These are phyloP conservation scores for Tuta absoluta DNA, from an alignment of 2,888 invertebrate species.

Conservation along the genomic window DNA sequence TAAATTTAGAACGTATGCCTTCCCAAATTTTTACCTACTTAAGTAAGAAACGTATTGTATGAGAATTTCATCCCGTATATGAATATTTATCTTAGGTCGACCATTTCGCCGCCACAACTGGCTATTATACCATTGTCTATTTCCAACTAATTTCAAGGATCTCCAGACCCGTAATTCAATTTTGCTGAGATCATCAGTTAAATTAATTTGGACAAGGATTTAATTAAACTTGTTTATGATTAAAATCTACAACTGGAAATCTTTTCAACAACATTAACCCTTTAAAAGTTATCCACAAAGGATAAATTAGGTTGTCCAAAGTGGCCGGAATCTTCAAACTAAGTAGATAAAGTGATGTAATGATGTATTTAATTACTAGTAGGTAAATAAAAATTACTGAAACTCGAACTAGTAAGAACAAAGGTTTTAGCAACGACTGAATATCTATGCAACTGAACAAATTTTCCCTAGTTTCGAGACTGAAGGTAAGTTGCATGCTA, in stretches of 20 bases:
- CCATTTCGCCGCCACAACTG: conserved; percentile 47
- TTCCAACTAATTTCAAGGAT: conserved; percentile 73
- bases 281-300: conserved; percentile 24
- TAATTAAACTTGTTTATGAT: conserved; percentile 55
- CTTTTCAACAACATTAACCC: conserved; percentile 27
- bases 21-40: no score
- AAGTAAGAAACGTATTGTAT: no score
- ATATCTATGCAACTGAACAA: no score
- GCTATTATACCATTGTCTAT: conserved; percentile 74
- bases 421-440: no score
- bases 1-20: no score
- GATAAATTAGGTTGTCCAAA: conserved; percentile 26
- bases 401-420: no score
- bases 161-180: conserved; percentile 68
- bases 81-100: conserved; percentile 60
- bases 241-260: conserved; percentile 36
- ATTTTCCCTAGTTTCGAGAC: no score
- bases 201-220: conserved; percentile 56
- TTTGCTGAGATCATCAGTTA: conserved; percentile 63
- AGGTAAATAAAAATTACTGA: no score
- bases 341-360: conserved; percentile 9
- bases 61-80: not conserved
- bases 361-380: conserved; percentile 16
- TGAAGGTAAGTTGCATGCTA: no score
- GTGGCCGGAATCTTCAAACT: not conserved